phyloP scores from a whole-genome alignment of 1,140 invertebrate genomes.

The Calliphora vicina region DNA sequence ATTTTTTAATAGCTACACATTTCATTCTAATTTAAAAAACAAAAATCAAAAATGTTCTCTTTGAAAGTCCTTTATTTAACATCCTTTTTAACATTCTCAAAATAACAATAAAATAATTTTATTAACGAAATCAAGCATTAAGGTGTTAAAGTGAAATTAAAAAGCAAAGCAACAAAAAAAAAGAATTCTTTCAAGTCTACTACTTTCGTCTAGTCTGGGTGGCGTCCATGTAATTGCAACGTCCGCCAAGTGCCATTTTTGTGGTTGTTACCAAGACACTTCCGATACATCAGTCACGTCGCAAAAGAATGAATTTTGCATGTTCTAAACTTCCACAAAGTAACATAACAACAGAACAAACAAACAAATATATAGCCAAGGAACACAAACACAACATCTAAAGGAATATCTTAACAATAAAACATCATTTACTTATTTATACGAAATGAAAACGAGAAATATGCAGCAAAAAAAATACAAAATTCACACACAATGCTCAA shows the following conservation, averaged over 20 bases:
- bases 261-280: slow-evolving; percentile 24
- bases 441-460: not conserved
- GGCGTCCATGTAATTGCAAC: slow-evolving; percentile 36
- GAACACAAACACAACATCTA: not conserved
- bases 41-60: no score
- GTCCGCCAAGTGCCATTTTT: slow-evolving; percentile 32
- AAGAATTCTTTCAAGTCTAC: slow-evolving; percentile 37
- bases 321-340: slow-evolving; percentile 21
- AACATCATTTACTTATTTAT: not conserved
- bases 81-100: no score
- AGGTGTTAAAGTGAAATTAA: slow-evolving; percentile 24
- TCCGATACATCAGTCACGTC: slow-evolving; percentile 33
- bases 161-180: not conserved
- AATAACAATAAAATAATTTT: no score
- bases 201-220: slow-evolving; percentile 31
- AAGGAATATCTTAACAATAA: not conserved
- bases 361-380: not conserved
- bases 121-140: slow-evolving; percentile 13
- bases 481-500: slow-evolving; percentile 3
- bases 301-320: slow-evolving; percentile 27
- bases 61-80: no score
- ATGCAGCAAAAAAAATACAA: not conserved
- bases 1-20: no score
- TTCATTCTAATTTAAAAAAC: no score
- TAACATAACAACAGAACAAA: not conserved